These are phyloP conservation scores for Drosophila lacicola DNA, from an alignment of 2,888 invertebrate species.

Conservation along the genomic window DNA sequence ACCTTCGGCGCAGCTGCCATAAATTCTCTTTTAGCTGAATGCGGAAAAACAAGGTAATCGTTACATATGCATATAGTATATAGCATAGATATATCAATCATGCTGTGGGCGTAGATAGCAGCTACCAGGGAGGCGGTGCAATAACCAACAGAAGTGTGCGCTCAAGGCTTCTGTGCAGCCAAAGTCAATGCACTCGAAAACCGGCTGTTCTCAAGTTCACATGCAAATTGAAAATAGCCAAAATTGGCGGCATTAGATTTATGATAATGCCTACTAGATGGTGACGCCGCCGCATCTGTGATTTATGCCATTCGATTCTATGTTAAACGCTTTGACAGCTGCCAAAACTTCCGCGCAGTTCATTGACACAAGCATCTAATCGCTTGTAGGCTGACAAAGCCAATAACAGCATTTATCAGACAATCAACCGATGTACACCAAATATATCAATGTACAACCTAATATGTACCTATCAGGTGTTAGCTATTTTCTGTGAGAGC, in stretches of 20 bases:
- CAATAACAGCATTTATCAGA: constrained; percentile 39
- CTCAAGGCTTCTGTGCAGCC: constrained; percentile 48
- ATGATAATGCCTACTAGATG: constrained; percentile 54
- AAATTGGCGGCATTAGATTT: constrained; percentile 69
- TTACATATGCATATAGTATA: constrained; percentile 16
- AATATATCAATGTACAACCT: background rate
- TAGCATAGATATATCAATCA: constrained; percentile 42
- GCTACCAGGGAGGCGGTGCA: constrained; percentile 38
- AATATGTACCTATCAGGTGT: constrained; percentile 27
- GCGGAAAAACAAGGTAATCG: constrained; percentile 58
- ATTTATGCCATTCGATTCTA: constrained; percentile 64
- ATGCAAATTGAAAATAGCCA: constrained; percentile 71
- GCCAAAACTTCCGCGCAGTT: constrained; percentile 62
- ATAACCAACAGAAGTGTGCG: constrained; percentile 54
- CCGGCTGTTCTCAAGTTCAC: constrained; percentile 65
- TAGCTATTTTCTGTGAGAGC: constrained; percentile 27
- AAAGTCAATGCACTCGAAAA: constrained; percentile 63
- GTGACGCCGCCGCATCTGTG: constrained; percentile 41
- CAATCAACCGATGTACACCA: constrained; percentile 17
- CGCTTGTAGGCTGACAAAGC: constrained; percentile 48
- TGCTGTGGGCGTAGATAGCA: constrained; percentile 38
- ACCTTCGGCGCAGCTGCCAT: constrained; percentile 51
- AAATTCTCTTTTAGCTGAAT: constrained; percentile 43
- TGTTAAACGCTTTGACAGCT: constrained; percentile 50
- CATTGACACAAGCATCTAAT: constrained; percentile 57